Conservation (phyloP, 2,888 invertebrate species). For the Hypena proboscidalis region DNA sequence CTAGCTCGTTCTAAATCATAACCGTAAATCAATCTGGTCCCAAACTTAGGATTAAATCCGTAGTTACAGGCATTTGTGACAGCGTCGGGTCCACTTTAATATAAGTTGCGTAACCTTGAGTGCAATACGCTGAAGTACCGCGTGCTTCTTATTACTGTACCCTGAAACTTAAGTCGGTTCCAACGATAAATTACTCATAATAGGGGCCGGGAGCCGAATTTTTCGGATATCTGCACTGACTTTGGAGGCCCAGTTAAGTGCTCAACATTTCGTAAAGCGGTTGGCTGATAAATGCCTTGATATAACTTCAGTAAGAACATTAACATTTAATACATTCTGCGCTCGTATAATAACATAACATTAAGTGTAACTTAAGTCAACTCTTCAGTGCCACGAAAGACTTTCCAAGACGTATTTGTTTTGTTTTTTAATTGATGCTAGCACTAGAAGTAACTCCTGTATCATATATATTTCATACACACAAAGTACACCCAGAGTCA, state of each 20-base stretch:
- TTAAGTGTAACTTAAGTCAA: no score
- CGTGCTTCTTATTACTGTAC: constrained; percentile 44
- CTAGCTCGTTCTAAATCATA: constrained; percentile 11
- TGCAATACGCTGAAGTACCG: constrained; percentile 35
- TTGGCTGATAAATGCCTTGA: no score
- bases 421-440: no score
- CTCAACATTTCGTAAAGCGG: no score
- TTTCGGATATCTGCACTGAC: constrained; percentile 8
- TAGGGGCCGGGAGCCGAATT: constrained; percentile 5
- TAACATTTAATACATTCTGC: no score
- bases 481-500: no score
- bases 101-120: constrained; percentile 38
- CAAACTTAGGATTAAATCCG: constrained; percentile 39
- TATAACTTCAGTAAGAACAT: no score
- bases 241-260: constrained; percentile 2
- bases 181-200: constrained; percentile 46
- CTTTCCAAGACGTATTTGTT: no score
- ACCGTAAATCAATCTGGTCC: constrained; percentile 36
- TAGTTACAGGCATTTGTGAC: constrained; percentile 28
- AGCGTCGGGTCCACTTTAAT: constrained; percentile 37
- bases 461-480: no score
- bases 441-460: no score
- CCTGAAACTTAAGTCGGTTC: constrained; percentile 35
- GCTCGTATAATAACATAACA: no score
- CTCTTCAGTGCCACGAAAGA: no score